Evolutionary conservation across 2,113 vertebrate genomes (phyloP), one percentile per base, ranked within the genome.

Genomic region (Chaetops frenatus): DNA sequence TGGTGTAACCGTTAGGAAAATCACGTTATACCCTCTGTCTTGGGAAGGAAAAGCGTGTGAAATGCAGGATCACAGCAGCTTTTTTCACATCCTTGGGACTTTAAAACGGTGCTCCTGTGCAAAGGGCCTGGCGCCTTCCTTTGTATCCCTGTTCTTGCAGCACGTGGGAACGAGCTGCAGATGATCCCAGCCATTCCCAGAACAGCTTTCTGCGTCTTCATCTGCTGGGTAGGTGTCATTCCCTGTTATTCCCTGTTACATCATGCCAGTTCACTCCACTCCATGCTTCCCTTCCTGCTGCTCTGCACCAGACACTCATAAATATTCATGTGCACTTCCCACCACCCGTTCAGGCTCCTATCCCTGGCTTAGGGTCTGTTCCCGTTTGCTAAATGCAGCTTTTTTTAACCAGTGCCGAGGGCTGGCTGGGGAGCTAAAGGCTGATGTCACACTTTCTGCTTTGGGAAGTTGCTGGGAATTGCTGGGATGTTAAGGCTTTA

Each of bases 221-320:
- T 76, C 81, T 95, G 78, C 88, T 72, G 40, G 92, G 85, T 80
- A 77, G 77, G 62, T 90, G 95, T 95, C 95, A 74, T 78, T 81
- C 86, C 86, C 58, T 51, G 56, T 96, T 94, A 91, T 78, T 85
- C 88, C 86, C 76, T 56, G 28, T 94, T 94, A 70, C 40, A 91
- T 94, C 94, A 69, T 16, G 62, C 76, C 56, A 51, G 17, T 80
- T 92, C 89, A 51, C 64, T 93, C 40, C 2, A 22, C 87, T 94
- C 81, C 58, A 53, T 45, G 82, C 88, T 96, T 95, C 64, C 82
- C 88, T 95, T 91, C 94, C 86, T 92, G 91, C 92, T 96, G 84
- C 80, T 97, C 80, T 95, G 91, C 96, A 95, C 94, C 95, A 97
- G 94, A 94, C 96, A 96, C 69, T 90, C 92, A 97, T 97, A 74